A percentile compares a stretch with the other conserved stretches of the same genome.
Conservation (phyloP, 2,797 vertebrate genomes). For the Sternotherus odoratus region DNA sequence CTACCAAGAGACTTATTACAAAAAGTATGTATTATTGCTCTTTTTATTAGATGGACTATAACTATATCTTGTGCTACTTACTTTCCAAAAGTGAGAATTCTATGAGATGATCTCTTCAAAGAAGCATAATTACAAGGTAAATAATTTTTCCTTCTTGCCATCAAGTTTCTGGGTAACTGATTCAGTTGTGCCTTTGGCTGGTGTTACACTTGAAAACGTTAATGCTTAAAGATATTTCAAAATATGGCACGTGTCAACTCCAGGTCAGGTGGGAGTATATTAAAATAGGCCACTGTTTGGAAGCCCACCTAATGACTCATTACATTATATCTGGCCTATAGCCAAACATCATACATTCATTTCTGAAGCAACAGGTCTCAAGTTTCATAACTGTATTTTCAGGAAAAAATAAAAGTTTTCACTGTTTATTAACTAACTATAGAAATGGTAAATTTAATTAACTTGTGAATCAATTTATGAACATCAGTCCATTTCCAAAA, state of each 20-base stretch:
- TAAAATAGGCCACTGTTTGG: not conserved
- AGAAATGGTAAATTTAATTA: constrained; percentile 17
- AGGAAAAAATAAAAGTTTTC: fast-evolving
- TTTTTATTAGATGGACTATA: not conserved
- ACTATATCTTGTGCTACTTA: not conserved
- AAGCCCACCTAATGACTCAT: not conserved
- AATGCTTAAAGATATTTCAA: not conserved
- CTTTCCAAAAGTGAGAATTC: not conserved
- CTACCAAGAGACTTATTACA: not conserved
- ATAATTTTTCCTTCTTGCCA: not conserved
- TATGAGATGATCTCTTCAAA: not conserved
- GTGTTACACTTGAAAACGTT: not conserved
- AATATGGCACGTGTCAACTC: not conserved
- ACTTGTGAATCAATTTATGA: not conserved
- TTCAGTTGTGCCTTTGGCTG: not conserved
- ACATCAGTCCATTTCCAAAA: constrained; percentile 12
- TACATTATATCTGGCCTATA: not conserved
- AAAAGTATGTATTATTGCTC: not conserved
- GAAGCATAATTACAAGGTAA: not conserved
- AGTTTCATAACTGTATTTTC: not conserved
- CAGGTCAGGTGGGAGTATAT: not conserved
- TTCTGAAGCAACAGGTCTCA: not conserved
- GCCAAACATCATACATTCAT: not conserved
- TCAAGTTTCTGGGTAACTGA: not conserved
- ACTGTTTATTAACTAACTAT: constrained; percentile 11